phyloP scores from a whole-genome alignment of 2,888 invertebrate species.

The Aspidiotus rigidus region DNA sequence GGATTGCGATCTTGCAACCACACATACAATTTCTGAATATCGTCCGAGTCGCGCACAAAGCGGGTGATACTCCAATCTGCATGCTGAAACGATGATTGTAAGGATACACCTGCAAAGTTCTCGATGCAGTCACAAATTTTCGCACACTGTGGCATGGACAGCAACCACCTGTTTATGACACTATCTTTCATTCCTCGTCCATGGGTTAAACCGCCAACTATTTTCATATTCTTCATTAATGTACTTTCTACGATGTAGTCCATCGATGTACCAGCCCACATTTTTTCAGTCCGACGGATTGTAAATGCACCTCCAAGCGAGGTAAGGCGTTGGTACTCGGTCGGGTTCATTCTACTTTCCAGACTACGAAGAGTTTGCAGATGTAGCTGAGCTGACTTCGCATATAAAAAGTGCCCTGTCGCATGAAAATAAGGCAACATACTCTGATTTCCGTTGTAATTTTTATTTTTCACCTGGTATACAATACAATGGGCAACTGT shows the following conservation, averaged over 20 bases:
- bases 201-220: background rate
- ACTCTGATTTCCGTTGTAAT: background rate
- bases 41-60: background rate
- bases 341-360: background rate
- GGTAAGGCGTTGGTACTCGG: background rate
- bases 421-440: background rate
- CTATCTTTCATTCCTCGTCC: background rate
- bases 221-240: background rate
- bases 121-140: background rate
- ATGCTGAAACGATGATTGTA: background rate
- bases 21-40: background rate
- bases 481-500: too few relatives aligned
- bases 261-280: constrained; percentile 1
- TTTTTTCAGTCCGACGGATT: background rate
- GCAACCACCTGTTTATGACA: background rate
- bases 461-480: too few relatives aligned
- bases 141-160: background rate
- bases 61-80: background rate
- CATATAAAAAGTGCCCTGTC: background rate
- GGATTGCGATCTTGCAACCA: constrained; percentile 1
- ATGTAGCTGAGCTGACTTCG: background rate
- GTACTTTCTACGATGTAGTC: background rate
- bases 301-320: background rate
- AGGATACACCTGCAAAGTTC: background rate
- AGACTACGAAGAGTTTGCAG: background rate